Conservation (phyloP, 2,888 invertebrate species). For the Eilema caniola region DNA sequence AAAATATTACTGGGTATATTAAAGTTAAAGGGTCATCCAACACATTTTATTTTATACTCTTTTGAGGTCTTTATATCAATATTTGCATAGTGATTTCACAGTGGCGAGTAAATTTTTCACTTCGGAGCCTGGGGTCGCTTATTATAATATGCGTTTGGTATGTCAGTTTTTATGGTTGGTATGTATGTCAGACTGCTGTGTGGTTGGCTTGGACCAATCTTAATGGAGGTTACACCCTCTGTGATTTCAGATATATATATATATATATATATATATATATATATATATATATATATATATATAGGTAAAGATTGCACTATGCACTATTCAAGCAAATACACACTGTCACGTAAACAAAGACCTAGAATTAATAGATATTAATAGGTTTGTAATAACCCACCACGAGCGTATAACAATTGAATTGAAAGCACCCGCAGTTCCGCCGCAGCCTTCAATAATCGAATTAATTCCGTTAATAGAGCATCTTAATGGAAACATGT, state of each 20-base stretch:
- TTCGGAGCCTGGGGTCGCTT: too few relatives aligned
- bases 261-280: too few relatives aligned
- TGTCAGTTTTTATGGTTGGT: too few relatives aligned
- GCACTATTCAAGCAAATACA: background rate
- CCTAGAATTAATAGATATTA: background rate
- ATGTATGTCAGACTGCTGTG: too few relatives aligned
- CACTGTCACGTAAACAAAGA: background rate
- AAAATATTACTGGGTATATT: too few relatives aligned
- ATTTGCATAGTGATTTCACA: too few relatives aligned
- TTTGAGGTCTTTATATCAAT: background rate
- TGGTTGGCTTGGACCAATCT: too few relatives aligned
- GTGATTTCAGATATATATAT: too few relatives aligned
- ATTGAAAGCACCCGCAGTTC: slow-evolving; percentile 2
- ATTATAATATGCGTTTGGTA: too few relatives aligned
- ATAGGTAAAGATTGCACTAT: background rate
- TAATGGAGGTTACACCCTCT: too few relatives aligned
- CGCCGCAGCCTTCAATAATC: slow-evolving; percentile 26
- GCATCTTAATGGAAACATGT: slow-evolving; percentile 9
- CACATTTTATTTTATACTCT: background rate
- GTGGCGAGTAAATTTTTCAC: too few relatives aligned
- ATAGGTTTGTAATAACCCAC: background rate
- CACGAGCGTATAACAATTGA: slow-evolving; percentile 4
- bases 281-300: background rate
- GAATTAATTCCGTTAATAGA: slow-evolving; percentile 41
- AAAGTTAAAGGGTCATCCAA: too few relatives aligned